Evolutionary conservation across 1,140 invertebrate species (phyloP), one percentile per base, ranked within the genome.

Genomic region (Parapsyche elsis): DNA sequence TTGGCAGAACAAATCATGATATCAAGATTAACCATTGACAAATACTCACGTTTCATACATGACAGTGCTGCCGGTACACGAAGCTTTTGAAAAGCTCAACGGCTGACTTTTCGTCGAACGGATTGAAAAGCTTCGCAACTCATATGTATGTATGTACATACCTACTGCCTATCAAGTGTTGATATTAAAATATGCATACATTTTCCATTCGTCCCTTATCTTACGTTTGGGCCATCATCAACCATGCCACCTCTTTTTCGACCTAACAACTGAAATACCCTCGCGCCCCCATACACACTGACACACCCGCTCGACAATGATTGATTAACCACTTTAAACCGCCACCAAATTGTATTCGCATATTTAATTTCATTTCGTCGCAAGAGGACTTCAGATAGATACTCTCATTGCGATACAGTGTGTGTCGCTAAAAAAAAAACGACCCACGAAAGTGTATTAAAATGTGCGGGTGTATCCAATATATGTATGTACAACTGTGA

Each of bases 311-410:
- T 16, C 49, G 82, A 83, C 80, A 81, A 83, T 81, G 82, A 83
- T 83, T 83, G 80, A 83, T 83, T 77, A 75, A 80, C 46, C 80
- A 46, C 67, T 80, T 64, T 79, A 81, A 79, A 83, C 67, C 80
- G 38, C 30, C 16, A 10, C 80, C 71, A 73, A 77, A 83, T 83
- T 83, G 67, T 81, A 67, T 77, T 83, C 82, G 82, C 82, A 83
- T 83, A 83, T 83, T 83, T 83, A 81, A 83, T 81, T 81, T 80
- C 24, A 78, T 76, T 71, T 24, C 79, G 77, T 9, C 64, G 24
- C 12, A 26, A 67, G 21, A 24, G 7, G 12, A 12, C 16, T 53
- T 53, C 49, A 53, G 12, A 12, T 23, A 7, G 24, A 67, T 61
- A 21, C 45, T 46, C 5, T 46, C 45, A n/a, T n/a, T n/a, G n/a